Evolutionary conservation across 1,140 invertebrate genomes (phyloP), one percentile per base, ranked within the genome.

Genomic region (Whitmania pigra): DNA sequence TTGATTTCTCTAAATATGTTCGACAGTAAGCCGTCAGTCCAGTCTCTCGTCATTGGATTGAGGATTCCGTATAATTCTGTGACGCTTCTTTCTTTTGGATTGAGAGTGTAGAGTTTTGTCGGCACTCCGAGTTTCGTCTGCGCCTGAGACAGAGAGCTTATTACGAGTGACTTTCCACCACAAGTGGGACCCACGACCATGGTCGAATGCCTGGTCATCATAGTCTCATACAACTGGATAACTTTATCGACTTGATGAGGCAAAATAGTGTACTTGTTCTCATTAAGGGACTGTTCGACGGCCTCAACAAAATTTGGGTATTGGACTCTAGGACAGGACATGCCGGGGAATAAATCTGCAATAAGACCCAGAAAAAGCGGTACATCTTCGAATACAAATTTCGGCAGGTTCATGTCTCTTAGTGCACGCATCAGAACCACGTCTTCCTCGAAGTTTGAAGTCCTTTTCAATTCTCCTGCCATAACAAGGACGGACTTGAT

Each of bases 141-240:
- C 20, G 90, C 88, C 78, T 88, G 88, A 69, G 88, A 86, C 31
- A 94, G 82, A 11, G 88, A 88, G 78, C 92, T 86, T 73, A 94
- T 87, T 22, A 94, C 87, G 15, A 92, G 88, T 18, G 89, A 88
- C 84, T 95, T 94, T n/a, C 92, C 92, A 49, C 91, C 90, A 63
- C 91, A 90, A 27, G 92, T 93, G 22, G 91, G 91, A 0, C 92
- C 93, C 11, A 94, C 89, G 53, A 94, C 78, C 91, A 94, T 94
- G 15, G 88, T 89, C 27, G 90, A 91, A 81, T 94, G 91, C 55
- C 91, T 86, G 1, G 90, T 93, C 88, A 91, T 90, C 90, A 94
- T 93, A 2, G 91, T 92, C 82, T 94, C 91, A 78, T 93, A 93
- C 77, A 94, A 78, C 82, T 94, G 92, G 40, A 93, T 86, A 22